A percentile compares a stretch with the other conserved stretches of the same genome.
These are phyloP conservation scores for Salminus brasiliensis DNA, from an alignment of 2,113 vertebrate genomes.

Conservation along the genomic window DNA sequence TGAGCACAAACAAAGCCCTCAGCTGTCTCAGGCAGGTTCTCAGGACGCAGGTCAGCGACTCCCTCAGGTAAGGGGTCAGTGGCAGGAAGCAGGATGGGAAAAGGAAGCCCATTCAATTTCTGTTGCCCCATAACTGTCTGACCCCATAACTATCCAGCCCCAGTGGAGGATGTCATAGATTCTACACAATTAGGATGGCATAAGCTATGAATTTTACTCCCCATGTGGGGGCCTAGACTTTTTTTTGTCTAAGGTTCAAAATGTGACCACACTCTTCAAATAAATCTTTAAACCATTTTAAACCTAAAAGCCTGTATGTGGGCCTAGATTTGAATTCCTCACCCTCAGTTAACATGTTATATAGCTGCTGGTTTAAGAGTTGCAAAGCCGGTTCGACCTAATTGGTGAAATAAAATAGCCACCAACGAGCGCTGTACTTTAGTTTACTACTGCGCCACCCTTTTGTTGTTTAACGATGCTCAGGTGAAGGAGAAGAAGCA, in stretches of 20 bases:
- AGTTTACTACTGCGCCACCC: no score
- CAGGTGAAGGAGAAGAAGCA: no score
- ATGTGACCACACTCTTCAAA: no score
- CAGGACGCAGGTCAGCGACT: constrained; percentile 49
- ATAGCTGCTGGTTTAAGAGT: no score
- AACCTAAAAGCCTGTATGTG: not conserved
- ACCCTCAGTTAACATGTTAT: no score
- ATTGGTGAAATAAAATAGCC: no score
- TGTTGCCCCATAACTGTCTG: constrained; percentile 38
- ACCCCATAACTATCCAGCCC: constrained; percentile 16
- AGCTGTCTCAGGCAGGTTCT: constrained; percentile 20
- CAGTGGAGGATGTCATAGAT: not conserved
- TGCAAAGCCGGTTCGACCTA: no score
- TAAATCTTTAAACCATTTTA: no score
- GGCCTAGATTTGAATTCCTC: not conserved
- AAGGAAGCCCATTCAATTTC: constrained; percentile 45
- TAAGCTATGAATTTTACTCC: not conserved
- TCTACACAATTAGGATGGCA: not conserved
- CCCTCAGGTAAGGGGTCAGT: constrained; percentile 50
- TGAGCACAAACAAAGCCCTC: constrained; percentile 32
- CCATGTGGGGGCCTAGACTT: no score
- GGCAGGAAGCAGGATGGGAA: constrained; percentile 44
- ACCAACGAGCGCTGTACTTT: no score
- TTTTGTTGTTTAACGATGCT: no score
- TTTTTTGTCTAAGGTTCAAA: no score